Conservation (phyloP, 92 coral and sea anemone species). For the Actinernus sp. region DNA sequence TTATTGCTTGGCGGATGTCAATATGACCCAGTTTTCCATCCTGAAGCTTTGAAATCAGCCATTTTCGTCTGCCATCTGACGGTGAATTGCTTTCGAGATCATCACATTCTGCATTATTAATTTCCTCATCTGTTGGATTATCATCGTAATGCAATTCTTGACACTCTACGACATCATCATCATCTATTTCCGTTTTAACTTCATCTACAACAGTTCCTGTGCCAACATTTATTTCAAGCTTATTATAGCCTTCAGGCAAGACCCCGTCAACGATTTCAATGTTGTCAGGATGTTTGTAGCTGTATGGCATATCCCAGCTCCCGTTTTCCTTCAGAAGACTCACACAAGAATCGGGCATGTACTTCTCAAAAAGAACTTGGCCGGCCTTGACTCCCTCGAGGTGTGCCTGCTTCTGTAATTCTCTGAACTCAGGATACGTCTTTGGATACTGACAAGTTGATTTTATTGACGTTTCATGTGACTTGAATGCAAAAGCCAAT, state of each 20-base stretch:
- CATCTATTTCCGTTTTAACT: neutral
- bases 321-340: conserved; percentile 6
- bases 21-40: conserved; percentile 9
- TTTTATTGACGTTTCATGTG: neutral
- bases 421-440: conserved; percentile 26
- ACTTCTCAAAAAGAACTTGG: conserved; percentile 44
- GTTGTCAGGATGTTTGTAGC: conserved; percentile 15
- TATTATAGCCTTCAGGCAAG: neutral
- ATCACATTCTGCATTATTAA: neutral
- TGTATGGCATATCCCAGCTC: conserved; percentile 41
- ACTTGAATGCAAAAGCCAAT: conserved; percentile 22
- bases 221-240: neutral
- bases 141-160: neutral
- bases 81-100: neutral
- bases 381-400: conserved; percentile 34
- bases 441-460: conserved; percentile 10
- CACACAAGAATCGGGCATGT: conserved; percentile 35
- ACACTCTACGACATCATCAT: neutral
- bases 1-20: conserved; percentile 43
- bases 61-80: neutral
- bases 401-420: conserved; percentile 31
- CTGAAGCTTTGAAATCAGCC: conserved; percentile 26
- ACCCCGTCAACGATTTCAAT: conserved; percentile 17
- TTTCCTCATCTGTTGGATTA: neutral
- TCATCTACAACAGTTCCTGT: neutral